Conservation (phyloP, 2,888 invertebrate species). For the Theristus sp. region DNA sequence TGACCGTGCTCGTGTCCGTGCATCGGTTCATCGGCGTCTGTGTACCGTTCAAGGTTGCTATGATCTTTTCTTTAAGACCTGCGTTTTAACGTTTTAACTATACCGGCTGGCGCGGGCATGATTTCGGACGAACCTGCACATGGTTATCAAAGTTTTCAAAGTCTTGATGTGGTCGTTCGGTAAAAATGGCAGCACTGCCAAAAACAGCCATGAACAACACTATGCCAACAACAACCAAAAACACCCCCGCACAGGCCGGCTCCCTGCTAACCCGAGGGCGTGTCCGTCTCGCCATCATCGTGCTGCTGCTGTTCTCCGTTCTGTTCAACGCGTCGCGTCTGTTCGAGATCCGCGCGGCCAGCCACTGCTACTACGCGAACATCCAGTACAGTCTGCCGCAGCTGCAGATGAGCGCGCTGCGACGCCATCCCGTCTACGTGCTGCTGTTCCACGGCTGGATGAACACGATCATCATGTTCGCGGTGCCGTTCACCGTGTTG, state of each 20-base stretch:
- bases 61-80: too few species aligned
- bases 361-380: not conserved
- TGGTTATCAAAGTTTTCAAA: too few species aligned
- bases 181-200: too few species aligned
- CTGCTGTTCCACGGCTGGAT: not conserved
- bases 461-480: not conserved
- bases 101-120: not conserved
- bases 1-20: constrained; percentile 47
- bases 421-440: not conserved
- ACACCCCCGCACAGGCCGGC: not conserved
- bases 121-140: too few species aligned
- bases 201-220: too few species aligned
- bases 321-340: constrained; percentile 18
- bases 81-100: not conserved
- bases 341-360: constrained; percentile 14
- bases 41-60: constrained; percentile 30
- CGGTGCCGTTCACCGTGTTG: not conserved
- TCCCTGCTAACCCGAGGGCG: not conserved
- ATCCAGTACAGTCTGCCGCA: not conserved
- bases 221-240: too few species aligned
- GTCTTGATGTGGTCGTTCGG: too few species aligned
- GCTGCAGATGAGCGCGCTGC: not conserved
- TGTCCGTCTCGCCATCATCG: not conserved
- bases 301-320: constrained; percentile 9
- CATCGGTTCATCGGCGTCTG: constrained; percentile 50